Percentiles rank a stretch among this genome's conserved stretches.
Conservation (phyloP, 2,797 vertebrate genomes). For the Yasuhikotakia modesta region DNA sequence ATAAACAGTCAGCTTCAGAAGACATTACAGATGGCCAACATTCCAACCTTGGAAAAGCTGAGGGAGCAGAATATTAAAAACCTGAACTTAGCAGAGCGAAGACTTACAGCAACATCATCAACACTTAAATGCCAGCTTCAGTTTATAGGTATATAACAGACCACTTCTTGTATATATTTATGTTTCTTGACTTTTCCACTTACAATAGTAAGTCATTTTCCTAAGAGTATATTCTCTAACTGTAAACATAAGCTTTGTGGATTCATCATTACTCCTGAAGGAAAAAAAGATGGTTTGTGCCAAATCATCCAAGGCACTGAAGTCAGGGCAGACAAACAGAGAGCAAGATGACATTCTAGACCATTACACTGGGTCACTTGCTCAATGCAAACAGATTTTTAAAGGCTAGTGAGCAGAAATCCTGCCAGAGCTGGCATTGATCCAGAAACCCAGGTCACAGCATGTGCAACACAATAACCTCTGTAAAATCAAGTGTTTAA, state of each 20-base stretch:
- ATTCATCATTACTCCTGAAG: constrained; percentile 11
- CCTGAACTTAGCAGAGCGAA: not conserved
- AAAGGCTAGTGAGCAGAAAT: not conserved
- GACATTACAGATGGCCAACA: constrained; percentile 11
- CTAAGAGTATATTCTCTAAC: not conserved
- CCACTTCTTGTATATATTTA: not conserved
- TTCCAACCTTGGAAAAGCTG: not conserved
- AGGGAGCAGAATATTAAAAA: constrained; percentile 1
- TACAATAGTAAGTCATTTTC: not conserved
- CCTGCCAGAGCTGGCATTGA: not conserved
- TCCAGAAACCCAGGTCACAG: not conserved
- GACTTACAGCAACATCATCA: not conserved
- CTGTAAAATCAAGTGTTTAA: not conserved
- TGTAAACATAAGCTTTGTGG: not conserved
- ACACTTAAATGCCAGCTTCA: not conserved
- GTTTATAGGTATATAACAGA: not conserved
- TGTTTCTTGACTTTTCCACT: not conserved
- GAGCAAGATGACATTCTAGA: not conserved
- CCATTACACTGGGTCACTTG: not conserved
- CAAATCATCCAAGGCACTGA: constrained; percentile 19
- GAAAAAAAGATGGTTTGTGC: constrained; percentile 23
- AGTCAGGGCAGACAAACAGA: constrained; percentile 42
- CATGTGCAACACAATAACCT: not conserved
- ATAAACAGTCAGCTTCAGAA: not conserved
- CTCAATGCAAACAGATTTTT: constrained; percentile 25